Base-by-base conservation (phyloP, 2,888 invertebrate genomes). In the Merodon equestris region DNA sequence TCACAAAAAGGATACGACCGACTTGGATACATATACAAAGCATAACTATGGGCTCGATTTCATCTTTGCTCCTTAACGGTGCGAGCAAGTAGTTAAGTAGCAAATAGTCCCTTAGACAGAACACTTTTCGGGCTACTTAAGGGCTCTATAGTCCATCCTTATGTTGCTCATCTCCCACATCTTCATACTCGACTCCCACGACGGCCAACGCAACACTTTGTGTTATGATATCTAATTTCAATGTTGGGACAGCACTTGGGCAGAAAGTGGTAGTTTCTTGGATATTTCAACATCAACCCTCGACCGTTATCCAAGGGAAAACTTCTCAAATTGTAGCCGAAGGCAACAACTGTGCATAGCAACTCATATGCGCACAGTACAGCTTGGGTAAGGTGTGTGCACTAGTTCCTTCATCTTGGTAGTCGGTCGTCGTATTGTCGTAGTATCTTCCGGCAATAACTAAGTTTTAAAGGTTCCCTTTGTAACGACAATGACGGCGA, bases 151-250 rank as follows among this genome's bases (percentile, higher is more conserved):
- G 3, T 27, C 27, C 27, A 7, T 27, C 7, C 27, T 27, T 27
- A 7, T 27, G 27, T 2, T 27, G 27, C 27, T 27, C 27, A 7
- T 27, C 27, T 4, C 7, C 27, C 27, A 27, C 27, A 27, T 4
- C 27, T 27, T 7, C 27, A 4, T 27, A 7, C 7, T 7, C 7
- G 27, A 2, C 72, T 58, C 58, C 67, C 47, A 17, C 61, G 48
- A 64, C 57, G 47, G 54, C 60, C 68, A 73, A 73, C 73, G 63
- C 68, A 79, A 79, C 73, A 79, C 79, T 79, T 79, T 79, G 73
- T 73, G 68, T 73, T 73, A 79, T 79, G 68, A 79, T 79, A 79
- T 73, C 79, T 73, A 79, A 73, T 79, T 79, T 79, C 79, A 79
- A 70, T 79, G 79, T 79, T 73, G 79, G 73, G 64, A 79, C 79